Percentiles rank a stretch among this genome's conserved stretches.
Evolutionary conservation across 2,797 vertebrate species (phyloP).

Genomic region (Remorina albescens): DNA sequence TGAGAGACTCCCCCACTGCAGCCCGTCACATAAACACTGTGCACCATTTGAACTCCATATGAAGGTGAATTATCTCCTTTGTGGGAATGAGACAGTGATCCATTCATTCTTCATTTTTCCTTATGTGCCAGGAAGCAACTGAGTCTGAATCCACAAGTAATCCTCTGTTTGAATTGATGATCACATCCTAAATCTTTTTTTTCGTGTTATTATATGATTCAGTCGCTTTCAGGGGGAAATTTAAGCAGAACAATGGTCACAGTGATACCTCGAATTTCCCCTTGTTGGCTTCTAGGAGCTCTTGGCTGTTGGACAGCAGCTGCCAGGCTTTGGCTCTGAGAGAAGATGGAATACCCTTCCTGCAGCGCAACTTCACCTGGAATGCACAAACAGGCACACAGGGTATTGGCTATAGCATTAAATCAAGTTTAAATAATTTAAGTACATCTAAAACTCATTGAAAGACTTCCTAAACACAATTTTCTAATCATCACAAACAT

Average conservation of each 20-base stretch:
- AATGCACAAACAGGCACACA: neutral
- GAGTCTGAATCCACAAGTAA: neutral
- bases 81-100: too few species aligned
- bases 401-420: neutral
- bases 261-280: conserved; percentile 90
- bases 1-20: neutral
- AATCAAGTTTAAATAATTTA: neutral
- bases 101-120: neutral
- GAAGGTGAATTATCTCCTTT: too few species aligned
- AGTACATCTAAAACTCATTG: neutral
- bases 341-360: conserved; percentile 94
- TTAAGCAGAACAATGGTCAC: neutral
- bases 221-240: neutral
- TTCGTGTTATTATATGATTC: neutral
- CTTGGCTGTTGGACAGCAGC: conserved; percentile 91
- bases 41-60: too few species aligned
- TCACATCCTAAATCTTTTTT: neutral
- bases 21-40: too few species aligned
- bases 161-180: neutral
- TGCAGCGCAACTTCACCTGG: conserved; percentile 93
- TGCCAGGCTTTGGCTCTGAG: conserved; percentile 92
- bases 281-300: conserved; percentile 88
- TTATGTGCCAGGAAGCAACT: neutral
- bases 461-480: neutral
- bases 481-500: neutral